Conservation (phyloP, 2,797 vertebrate genomes). For the Rhinella marina region DNA sequence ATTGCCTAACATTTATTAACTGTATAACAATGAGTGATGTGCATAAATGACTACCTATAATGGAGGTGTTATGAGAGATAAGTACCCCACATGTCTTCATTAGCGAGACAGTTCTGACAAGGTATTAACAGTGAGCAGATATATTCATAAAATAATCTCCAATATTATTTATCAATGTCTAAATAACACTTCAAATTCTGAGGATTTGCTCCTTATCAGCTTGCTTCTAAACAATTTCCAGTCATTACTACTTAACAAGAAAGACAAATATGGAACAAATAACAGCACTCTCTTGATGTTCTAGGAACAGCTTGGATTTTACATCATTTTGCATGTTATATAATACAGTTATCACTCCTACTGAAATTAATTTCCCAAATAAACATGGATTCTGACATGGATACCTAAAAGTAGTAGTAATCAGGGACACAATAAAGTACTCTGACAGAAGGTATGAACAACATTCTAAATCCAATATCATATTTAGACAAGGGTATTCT, state of each 20-base stretch:
- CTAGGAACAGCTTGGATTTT: neutral
- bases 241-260: slow-evolving; percentile 12
- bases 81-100: slow-evolving; percentile 51
- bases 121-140: slow-evolving; percentile 35
- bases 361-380: neutral
- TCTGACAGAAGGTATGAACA: too few relatives aligned
- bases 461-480: too few relatives aligned
- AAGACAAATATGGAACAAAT: slow-evolving; percentile 28
- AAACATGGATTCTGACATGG: too few relatives aligned
- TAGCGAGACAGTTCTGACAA: slow-evolving; percentile 42
- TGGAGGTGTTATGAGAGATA: slow-evolving; percentile 45
- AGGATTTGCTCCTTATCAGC: neutral
- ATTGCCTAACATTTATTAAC: slow-evolving; percentile 46
- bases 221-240: slow-evolving; percentile 26
- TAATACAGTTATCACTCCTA: neutral
- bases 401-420: too few relatives aligned
- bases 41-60: slow-evolving; percentile 38
- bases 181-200: slow-evolving; percentile 4
- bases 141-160: slow-evolving; percentile 40
- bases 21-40: slow-evolving; percentile 44
- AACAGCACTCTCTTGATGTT: neutral
- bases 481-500: too few relatives aligned
- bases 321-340: neutral
- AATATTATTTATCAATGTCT: slow-evolving; percentile 35
- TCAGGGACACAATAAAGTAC: too few relatives aligned